Percentiles rank a stretch among this genome's conserved stretches.
These are phyloP conservation scores for Drosophila kanapiae DNA, from an alignment of 1,140 invertebrate species.

Conservation along the genomic window DNA sequence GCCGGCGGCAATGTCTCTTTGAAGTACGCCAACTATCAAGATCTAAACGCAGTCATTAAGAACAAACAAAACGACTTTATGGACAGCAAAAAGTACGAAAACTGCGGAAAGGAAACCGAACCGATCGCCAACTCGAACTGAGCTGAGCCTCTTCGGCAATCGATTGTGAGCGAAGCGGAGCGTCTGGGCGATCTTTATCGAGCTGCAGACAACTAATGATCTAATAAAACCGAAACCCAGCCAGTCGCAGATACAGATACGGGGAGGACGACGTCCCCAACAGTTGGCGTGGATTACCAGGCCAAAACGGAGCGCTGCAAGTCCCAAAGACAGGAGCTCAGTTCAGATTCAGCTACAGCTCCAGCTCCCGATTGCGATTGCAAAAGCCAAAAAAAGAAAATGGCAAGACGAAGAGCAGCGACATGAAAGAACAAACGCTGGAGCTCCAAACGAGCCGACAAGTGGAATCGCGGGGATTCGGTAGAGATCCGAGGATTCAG, in stretches of 20 bases:
- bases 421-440: conserved; percentile 76
- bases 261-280: not conserved
- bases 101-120: conserved; percentile 43
- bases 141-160: conserved; percentile 58
- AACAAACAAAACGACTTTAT: conserved; percentile 84
- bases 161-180: conserved; percentile 48
- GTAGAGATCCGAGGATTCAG: conserved; percentile 2
- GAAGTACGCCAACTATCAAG: conserved; percentile 81
- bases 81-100: conserved; percentile 77
- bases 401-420: conserved; percentile 35
- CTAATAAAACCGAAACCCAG: conserved; percentile 83
- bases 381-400: conserved; percentile 20
- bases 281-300: conserved; percentile 48
- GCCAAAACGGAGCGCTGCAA: conserved; percentile 62
- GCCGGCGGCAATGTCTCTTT: conserved; percentile 75
- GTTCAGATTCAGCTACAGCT: not conserved
- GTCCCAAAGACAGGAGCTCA: conserved; percentile 53
- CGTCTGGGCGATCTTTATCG: conserved; percentile 81
- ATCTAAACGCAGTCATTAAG: conserved; percentile 84
- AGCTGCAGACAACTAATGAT: conserved; percentile 84
- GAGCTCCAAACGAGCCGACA: conserved; percentile 73
- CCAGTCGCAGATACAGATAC: conserved; percentile 43
- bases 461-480: conserved; percentile 25
- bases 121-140: conserved; percentile 24
- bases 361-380: conserved; percentile 54